phyloP scores from a whole-genome alignment of 2,888 invertebrate species.

The Rutpela maculata region DNA sequence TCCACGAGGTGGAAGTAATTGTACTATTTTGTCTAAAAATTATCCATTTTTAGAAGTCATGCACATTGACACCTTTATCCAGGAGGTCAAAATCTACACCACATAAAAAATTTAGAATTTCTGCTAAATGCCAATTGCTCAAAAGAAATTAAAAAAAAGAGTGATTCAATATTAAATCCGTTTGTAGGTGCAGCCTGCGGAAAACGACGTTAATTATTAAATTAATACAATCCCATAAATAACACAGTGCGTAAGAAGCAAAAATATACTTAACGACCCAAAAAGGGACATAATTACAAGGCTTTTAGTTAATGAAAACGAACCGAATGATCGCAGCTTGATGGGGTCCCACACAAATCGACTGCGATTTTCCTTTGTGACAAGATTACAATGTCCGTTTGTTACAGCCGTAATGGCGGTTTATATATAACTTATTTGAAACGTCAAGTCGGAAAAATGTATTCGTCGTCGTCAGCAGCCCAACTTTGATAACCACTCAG shows the following conservation, averaged over 20 bases:
- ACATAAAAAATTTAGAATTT: too few species aligned
- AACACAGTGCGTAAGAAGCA: neutral
- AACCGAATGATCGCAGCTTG: constrained; percentile 8
- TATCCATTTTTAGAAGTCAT: too few species aligned
- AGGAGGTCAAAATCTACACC: too few species aligned
- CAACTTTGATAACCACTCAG: constrained; percentile 31
- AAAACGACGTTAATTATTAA: constrained; percentile 9
- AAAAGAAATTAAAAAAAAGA: too few species aligned
- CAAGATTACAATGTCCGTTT: constrained; percentile 18
- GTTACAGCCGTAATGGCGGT: neutral
- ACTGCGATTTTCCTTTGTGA: constrained; percentile 30
- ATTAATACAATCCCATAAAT: neutral
- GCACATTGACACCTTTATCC: too few species aligned
- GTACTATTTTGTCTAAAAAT: too few species aligned
- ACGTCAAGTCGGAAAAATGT: constrained; percentile 22
- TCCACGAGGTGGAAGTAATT: too few species aligned
- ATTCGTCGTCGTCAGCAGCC: constrained; percentile 29
- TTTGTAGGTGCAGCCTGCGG: neutral
- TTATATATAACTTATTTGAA: constrained; percentile 19
- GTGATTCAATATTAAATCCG: neutral
- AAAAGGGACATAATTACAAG: constrained; percentile 14
- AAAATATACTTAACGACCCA: constrained; percentile 25
- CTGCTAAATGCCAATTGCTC: too few species aligned
- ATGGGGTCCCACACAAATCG: constrained; percentile 28
- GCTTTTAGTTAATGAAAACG: constrained; percentile 43